Percentiles rank a stretch among this genome's conserved stretches.
These are phyloP conservation scores for Danionella cerebrum DNA, from an alignment of 2,113 vertebrate genomes.

Conservation along the genomic window DNA sequence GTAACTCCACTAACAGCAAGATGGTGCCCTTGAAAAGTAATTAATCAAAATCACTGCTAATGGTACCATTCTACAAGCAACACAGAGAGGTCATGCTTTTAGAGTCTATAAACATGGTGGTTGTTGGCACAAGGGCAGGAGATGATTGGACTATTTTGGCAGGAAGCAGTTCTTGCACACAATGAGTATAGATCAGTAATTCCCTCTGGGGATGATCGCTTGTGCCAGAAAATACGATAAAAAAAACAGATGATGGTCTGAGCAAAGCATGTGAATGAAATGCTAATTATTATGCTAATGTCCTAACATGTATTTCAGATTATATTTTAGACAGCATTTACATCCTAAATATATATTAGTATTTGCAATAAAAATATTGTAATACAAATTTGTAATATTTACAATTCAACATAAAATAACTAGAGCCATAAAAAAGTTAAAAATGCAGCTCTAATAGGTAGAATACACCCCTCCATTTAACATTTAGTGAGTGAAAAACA, in stretches of 20 bases:
- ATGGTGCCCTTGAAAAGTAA: background rate
- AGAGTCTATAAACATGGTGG: background rate
- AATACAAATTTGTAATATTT: too few relatives aligned
- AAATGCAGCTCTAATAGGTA: too few relatives aligned
- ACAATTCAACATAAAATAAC: too few relatives aligned
- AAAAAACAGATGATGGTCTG: slow-evolving; percentile 42
- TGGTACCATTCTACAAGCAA: background rate
- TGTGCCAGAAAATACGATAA: slow-evolving; percentile 37
- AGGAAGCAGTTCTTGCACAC: slow-evolving; percentile 28
- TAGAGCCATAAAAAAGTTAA: too few relatives aligned
- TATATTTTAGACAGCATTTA: too few relatives aligned
- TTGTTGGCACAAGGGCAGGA: slow-evolving; percentile 36
- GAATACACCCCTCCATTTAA: too few relatives aligned
- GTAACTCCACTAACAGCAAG: background rate
- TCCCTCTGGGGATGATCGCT: slow-evolving; percentile 39
- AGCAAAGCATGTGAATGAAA: background rate
- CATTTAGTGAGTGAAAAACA: background rate
- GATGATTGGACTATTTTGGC: slow-evolving; percentile 26
- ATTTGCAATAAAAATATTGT: too few relatives aligned
- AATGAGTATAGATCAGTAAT: slow-evolving; percentile 49
- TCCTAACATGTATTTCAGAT: too few relatives aligned
- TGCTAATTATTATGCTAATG: too few relatives aligned
- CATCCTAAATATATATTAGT: too few relatives aligned
- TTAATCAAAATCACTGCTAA: background rate
- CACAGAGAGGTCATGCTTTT: background rate